These are phyloP conservation scores for Suricata suricatta DNA, from an alignment of 2,113 vertebrate species.

Conservation along the genomic window DNA sequence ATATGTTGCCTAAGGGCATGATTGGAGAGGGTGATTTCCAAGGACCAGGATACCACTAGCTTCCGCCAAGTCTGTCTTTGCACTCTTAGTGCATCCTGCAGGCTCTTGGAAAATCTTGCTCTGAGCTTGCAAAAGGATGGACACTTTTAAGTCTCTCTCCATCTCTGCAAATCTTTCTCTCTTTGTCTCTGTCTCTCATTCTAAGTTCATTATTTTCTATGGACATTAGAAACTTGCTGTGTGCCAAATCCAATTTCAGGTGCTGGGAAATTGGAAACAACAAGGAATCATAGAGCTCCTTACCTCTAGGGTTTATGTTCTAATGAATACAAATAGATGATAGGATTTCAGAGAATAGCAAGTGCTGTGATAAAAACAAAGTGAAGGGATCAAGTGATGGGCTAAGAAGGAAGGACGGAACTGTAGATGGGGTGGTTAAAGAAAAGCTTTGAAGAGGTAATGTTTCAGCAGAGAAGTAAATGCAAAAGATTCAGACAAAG, in stretches of 20 bases:
- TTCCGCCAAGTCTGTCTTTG: not conserved
- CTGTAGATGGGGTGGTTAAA: not conserved
- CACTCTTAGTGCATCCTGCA: not conserved
- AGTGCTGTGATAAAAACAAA: not conserved
- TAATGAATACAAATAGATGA: not conserved
- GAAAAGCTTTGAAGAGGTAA: not conserved
- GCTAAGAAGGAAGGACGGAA: not conserved
- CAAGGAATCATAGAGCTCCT: not conserved
- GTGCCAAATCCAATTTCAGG: not conserved
- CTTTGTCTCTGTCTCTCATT: not conserved
- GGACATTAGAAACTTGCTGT: not conserved
- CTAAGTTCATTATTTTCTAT: not conserved
- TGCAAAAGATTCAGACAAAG: too few relatives aligned
- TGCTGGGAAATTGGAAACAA: not conserved
- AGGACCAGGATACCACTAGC: conserved; percentile 40
- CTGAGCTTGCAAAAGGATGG: not conserved
- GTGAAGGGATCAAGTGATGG: not conserved
- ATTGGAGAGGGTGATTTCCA: conserved; percentile 59
- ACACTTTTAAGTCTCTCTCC: not conserved
- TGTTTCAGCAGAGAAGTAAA: not conserved
- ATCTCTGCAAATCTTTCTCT: not conserved
- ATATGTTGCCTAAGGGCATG: conserved; percentile 21
- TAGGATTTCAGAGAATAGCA: not conserved
- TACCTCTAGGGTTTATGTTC: not conserved
- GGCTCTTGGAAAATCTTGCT: not conserved